Evolutionary conservation across 2,113 vertebrate species (phyloP).

Genomic region (Tretioscincus oriximinensis): DNA sequence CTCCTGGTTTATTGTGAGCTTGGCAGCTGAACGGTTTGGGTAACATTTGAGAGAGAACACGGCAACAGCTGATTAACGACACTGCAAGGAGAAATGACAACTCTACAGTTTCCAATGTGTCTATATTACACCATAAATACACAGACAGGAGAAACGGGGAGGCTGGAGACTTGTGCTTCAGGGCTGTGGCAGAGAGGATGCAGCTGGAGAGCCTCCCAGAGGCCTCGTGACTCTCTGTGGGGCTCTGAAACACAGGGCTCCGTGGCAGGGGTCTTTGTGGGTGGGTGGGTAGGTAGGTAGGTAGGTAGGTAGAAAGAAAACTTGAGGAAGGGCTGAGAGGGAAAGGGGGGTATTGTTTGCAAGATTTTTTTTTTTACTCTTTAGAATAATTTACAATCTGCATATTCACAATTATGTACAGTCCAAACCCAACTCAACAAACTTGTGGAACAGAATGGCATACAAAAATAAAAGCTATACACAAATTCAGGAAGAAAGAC

Average conservation of each 20-base stretch:
- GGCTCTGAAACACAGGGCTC: conserved; percentile 23
- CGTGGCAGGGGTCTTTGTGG: not conserved
- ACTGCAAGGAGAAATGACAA: conserved; percentile 53
- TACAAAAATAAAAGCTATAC: conserved; percentile 92
- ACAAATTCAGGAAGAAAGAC: conserved; percentile 8
- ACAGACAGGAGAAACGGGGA: conserved; percentile 62
- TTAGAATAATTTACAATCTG: conserved; percentile 82
- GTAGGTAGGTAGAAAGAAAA: no score
- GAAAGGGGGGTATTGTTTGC: not conserved
- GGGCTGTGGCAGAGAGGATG: conserved; percentile 21
- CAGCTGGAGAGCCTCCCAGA: conserved; percentile 25
- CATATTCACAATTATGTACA: conserved; percentile 87
- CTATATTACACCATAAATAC: conserved; percentile 68
- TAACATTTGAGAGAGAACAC: conserved; percentile 59
- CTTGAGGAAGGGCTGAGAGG: not conserved
- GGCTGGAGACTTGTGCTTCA: conserved; percentile 11
- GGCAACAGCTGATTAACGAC: conserved; percentile 78
- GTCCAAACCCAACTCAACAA: conserved; percentile 39
- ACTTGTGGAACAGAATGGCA: conserved; percentile 71
- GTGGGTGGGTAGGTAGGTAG: not conserved
- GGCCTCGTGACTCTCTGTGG: conserved; percentile 6
- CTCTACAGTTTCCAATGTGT: conserved; percentile 62
- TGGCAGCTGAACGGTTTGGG: conserved; percentile 18
- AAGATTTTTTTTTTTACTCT: conserved; percentile 7
- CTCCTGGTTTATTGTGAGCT: conserved; percentile 39